phyloP scores from a whole-genome alignment of 2,888 invertebrate species.

The Hirtodrosophila confusa region DNA sequence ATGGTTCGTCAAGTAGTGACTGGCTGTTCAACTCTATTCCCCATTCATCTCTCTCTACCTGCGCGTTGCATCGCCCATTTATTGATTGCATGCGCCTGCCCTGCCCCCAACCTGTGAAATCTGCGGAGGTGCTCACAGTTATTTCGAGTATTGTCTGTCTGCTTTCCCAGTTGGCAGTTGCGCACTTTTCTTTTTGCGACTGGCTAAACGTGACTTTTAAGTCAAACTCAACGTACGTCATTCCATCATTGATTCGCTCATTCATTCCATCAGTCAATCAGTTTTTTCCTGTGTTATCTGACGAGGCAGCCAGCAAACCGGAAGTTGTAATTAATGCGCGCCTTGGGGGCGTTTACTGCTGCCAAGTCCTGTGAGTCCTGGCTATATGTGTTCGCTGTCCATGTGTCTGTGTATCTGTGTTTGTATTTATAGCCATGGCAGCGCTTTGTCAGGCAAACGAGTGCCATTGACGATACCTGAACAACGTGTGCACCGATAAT shows the following conservation, averaged over 20 bases:
- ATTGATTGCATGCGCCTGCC: slow-evolving; percentile 47
- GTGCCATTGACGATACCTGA: slow-evolving; percentile 36
- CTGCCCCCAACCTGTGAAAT: slow-evolving; percentile 10
- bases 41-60: not conserved
- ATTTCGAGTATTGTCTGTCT: slow-evolving; percentile 14
- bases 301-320: slow-evolving; percentile 51
- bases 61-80: slow-evolving; percentile 35
- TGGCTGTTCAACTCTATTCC: no score
- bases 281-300: slow-evolving; percentile 42
- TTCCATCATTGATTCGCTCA: slow-evolving; percentile 32
- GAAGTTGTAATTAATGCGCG: slow-evolving; percentile 78
- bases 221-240: slow-evolving; percentile 48
- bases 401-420: slow-evolving; percentile 2
- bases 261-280: slow-evolving; percentile 64
- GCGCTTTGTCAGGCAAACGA: slow-evolving; percentile 44
- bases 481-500: slow-evolving; percentile 41
- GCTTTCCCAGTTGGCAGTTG: slow-evolving; percentile 49
- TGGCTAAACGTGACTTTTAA: slow-evolving; percentile 70
- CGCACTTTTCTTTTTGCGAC: slow-evolving; percentile 44
- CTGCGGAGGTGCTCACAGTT: slow-evolving; percentile 17
- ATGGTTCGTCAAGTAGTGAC: no score
- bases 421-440: slow-evolving; percentile 46
- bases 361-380: slow-evolving; percentile 51
- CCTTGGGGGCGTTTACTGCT: slow-evolving; percentile 70
- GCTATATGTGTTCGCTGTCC: not conserved